A percentile compares a stretch with the other conserved stretches of the same genome.
These are phyloP conservation scores for Protophormia terraenovae DNA, from an alignment of 2,888 invertebrate genomes.

Conservation along the genomic window DNA sequence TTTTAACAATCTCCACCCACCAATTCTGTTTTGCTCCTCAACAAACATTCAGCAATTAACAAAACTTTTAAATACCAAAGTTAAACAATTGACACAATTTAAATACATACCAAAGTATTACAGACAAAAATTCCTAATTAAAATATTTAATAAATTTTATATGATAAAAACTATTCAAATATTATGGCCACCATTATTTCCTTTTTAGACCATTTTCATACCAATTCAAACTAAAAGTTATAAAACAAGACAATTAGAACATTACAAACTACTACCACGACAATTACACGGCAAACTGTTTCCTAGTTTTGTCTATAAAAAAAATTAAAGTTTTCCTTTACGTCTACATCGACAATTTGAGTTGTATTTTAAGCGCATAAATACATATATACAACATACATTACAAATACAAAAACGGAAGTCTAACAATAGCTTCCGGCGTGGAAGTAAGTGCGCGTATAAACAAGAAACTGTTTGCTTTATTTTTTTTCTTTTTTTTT, in stretches of 20 bases:
- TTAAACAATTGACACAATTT: not conserved
- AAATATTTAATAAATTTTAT: not conserved
- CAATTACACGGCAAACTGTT: not conserved
- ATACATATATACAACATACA: not conserved
- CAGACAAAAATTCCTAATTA: not conserved
- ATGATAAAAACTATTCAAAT: not conserved
- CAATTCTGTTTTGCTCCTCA: not conserved
- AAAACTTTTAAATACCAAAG: not conserved
- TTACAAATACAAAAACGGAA: constrained; percentile 35
- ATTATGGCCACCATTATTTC: not conserved
- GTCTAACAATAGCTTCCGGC: constrained; percentile 52
- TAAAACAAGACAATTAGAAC: constrained; percentile 1
- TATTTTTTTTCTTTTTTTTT: not conserved
- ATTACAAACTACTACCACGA: not conserved
- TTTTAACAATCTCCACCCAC: not conserved
- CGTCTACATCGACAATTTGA: not conserved
- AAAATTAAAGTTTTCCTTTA: not conserved
- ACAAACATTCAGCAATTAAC: not conserved
- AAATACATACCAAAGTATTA: not conserved
- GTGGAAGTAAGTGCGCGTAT: constrained; percentile 6
- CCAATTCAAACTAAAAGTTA: not conserved
- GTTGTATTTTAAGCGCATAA: not conserved
- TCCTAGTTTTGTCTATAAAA: not conserved
- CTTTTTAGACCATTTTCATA: not conserved
- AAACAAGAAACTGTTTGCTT: constrained; percentile 20